Conservation (phyloP, 2,113 vertebrate genomes). For the Xiphophorus maculatus region DNA sequence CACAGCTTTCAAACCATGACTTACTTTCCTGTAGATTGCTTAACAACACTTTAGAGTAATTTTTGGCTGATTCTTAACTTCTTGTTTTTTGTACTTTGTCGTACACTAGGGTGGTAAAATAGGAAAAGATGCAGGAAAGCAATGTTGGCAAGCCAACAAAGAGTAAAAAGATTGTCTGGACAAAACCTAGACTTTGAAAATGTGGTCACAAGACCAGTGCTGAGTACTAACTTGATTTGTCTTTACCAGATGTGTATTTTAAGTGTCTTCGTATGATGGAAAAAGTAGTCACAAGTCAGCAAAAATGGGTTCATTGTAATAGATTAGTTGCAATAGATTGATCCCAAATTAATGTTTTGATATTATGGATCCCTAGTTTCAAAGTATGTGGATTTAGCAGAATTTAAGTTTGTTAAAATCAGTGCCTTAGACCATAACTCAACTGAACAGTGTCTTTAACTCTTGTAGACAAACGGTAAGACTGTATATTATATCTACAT, state of each 20-base stretch:
- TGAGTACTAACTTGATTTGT: not conserved
- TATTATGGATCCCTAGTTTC: not conserved
- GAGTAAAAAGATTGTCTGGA: not conserved
- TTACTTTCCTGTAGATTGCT: not conserved
- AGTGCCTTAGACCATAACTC: not conserved
- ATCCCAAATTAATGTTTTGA: not conserved
- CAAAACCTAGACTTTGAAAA: too few species aligned
- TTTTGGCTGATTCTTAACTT: not conserved
- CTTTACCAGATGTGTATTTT: not conserved
- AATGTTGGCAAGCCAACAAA: not conserved
- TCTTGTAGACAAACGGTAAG: not conserved
- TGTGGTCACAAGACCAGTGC: not conserved
- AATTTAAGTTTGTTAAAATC: not conserved
- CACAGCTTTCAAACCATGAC: not conserved
- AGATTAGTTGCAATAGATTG: not conserved
- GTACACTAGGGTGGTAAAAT: not conserved
- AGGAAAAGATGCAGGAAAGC: not conserved
- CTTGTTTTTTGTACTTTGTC: not conserved
- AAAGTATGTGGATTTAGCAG: not conserved
- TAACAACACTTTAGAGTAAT: not conserved
- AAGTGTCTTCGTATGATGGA: not conserved
- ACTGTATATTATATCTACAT: not conserved
- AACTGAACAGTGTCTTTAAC: not conserved
- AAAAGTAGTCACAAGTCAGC: not conserved
- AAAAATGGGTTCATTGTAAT: not conserved